phyloP scores from a whole-genome alignment of 2,113 vertebrate species.

The Saimiri boliviensis region DNA sequence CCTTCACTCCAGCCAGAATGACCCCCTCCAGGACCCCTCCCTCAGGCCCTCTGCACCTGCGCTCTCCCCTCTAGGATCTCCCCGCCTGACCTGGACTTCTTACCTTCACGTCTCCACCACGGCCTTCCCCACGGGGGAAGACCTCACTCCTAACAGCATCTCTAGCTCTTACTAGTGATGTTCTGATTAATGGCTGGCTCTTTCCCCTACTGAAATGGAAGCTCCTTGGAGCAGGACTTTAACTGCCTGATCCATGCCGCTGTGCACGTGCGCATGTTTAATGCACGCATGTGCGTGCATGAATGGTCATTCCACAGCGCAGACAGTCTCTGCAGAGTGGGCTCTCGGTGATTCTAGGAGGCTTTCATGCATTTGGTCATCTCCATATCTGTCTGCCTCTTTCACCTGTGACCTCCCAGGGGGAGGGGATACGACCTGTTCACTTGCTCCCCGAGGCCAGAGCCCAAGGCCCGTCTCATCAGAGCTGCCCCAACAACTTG shows the following conservation, averaged over 20 bases:
- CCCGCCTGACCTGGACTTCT: neutral
- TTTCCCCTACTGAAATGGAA: rapidly evolving
- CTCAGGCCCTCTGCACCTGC: neutral
- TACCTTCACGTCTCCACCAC: neutral
- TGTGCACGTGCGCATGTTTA: neutral
- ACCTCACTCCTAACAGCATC: rapidly evolving
- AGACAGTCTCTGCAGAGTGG: neutral
- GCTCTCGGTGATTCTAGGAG: neutral
- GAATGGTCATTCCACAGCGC: rapidly evolving
- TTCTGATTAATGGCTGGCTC: neutral
- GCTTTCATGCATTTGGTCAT: rapidly evolving
- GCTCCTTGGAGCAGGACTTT: rapidly evolving
- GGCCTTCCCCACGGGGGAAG: neutral
- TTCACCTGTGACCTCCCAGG: neutral
- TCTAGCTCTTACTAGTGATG: rapidly evolving
- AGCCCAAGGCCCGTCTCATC: rapidly evolving
- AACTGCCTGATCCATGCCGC: rapidly evolving
- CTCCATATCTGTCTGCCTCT: neutral
- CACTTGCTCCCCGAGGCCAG: no score
- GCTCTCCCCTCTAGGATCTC: neutral
- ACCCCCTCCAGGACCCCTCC: neutral
- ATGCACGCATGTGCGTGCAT: rapidly evolving
- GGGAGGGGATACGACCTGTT: no score
- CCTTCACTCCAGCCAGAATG: rapidly evolving
- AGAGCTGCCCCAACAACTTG: neutral